A percentile compares a stretch with the other conserved stretches of the same genome.
Evolutionary conservation across 2,113 vertebrate species (phyloP).

Genomic region (Lepus timidus): DNA sequence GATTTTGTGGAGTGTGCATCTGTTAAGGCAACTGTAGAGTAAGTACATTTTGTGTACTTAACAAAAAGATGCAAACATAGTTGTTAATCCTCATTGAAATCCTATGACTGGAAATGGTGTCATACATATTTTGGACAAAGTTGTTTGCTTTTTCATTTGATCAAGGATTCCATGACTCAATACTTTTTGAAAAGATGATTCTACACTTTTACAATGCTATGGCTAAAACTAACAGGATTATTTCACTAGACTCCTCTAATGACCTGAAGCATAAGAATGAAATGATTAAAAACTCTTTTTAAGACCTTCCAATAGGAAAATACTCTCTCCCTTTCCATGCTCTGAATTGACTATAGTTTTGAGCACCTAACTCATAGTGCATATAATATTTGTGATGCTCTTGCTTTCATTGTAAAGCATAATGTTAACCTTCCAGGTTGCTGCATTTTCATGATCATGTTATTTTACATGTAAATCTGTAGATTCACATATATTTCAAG

Average conservation of each 20-base stretch:
- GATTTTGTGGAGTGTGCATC: background rate
- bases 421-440: background rate
- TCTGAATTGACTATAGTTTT: background rate
- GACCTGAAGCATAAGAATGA: constrained; percentile 13
- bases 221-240: constrained; percentile 44
- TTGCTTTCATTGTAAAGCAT: constrained; percentile 17
- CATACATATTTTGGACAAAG: background rate
- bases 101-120: background rate
- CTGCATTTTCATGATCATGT: constrained; percentile 38
- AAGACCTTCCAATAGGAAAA: constrained; percentile 25
- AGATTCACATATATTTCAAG: constrained; percentile 39
- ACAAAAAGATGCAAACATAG: background rate
- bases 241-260: constrained; percentile 39
- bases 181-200: background rate
- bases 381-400: background rate
- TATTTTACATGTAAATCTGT: constrained; percentile 66
- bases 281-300: constrained; percentile 43
- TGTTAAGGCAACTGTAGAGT: background rate
- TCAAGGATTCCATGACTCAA: background rate
- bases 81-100: background rate
- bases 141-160: background rate
- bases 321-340: background rate
- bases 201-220: constrained; percentile 22
- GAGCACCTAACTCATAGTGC: background rate
- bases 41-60: background rate